Evolutionary conservation across 1,140 invertebrate species (phyloP), one percentile per base, ranked within the genome.

Genomic region (Rhyzopertha dominica): DNA sequence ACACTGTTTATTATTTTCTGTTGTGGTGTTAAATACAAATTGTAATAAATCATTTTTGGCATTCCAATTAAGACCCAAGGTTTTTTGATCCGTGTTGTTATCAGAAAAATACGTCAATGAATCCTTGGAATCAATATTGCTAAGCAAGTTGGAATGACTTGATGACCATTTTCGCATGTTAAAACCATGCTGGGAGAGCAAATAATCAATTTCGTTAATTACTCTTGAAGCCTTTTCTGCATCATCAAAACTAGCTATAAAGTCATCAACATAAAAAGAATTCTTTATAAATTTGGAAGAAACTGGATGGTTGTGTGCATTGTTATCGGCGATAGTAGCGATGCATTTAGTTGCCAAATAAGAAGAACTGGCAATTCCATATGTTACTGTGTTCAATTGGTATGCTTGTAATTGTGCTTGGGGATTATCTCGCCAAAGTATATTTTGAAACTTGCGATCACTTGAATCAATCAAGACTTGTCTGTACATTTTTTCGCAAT

Each of bases 381-480:
- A 61, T 18, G 53, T 59, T 7, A 63, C 45, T 1, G 57, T 63
- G 28, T 58, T 53, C 36, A 64, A 51, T 26, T 45, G 19, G n/a
- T 48, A 70, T 3, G 36, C 56, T 42, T 47, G 53, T 1, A 69
- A 29, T 5, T 32, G 26, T 20, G 34, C 5, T n/a, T 51, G 34
- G 16, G 20, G 3, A 25, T 40, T 20, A 7, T 34, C 22, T 28
- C 62, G 32, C 67, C 71, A 73, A 4, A 73, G 29, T 20, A 73
- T 71, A 22, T 58, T 48, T 45, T 72, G 66, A 37, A 58, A 63
- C 14, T 62, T 4, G 35, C 19, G 50, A 34, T 36, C 40, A 30
- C 13, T 24, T 12, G 22, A 35, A 30, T 18, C 43, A 25, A 46
- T 9, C 22, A 40, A 34, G 24, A 56, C 38, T 38, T 51, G 44